Percentiles rank a stretch among this genome's conserved stretches.
Evolutionary conservation across 2,797 vertebrate species (phyloP).

Genomic region (Pantherophis vulpinus): DNA sequence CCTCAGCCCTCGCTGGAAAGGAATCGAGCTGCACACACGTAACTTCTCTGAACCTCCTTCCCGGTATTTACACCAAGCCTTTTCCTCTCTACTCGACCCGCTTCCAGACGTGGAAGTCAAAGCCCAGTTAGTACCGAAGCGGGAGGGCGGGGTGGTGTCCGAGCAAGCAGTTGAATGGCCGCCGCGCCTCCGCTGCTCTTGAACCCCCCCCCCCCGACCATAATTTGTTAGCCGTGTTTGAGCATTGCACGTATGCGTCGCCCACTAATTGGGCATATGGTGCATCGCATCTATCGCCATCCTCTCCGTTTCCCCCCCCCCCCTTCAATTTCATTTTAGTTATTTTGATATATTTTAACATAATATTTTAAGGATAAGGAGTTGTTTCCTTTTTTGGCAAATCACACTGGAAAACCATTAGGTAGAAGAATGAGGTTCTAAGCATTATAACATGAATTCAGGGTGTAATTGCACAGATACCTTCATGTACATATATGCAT

Average conservation of each 20-base stretch:
- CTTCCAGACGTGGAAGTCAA: background rate
- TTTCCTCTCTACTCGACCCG: too few species aligned
- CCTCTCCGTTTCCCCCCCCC: accelerated
- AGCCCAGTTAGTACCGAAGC: background rate
- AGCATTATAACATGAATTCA: background rate
- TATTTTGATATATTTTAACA: background rate
- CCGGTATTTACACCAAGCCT: background rate
- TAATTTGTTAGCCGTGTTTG: background rate
- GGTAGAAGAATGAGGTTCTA: background rate
- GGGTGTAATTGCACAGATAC: background rate
- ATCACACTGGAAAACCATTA: background rate
- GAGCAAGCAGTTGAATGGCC: background rate
- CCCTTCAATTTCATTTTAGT: background rate
- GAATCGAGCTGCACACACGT: background rate
- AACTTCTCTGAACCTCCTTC: too few species aligned
- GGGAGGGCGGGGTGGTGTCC: background rate
- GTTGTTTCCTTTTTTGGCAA: background rate
- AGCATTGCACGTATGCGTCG: background rate
- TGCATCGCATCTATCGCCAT: too few species aligned
- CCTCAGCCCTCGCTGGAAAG: background rate
- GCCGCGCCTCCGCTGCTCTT: background rate
- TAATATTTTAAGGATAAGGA: background rate
- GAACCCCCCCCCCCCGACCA: background rate
- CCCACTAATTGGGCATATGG: background rate
- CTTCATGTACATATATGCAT: background rate